Base-by-base conservation (phyloP, 2,113 vertebrate genomes). In the Romanogobio albipinnatus region DNA sequence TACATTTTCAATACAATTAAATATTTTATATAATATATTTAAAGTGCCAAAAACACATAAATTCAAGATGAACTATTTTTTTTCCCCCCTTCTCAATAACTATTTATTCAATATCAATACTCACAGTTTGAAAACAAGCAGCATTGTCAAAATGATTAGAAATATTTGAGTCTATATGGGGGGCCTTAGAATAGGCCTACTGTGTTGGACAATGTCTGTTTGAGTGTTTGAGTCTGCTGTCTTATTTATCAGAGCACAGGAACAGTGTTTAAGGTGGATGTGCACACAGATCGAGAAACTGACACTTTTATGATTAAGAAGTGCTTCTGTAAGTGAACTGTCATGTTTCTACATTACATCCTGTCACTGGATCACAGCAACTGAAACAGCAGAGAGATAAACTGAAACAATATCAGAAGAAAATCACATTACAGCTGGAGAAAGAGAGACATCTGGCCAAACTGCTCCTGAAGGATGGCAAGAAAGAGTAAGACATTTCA, bases 321-420 rank as follows among this genome's bases (percentile, higher is more conserved):
- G 62, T 66, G 45, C 64, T 22, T 66, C 43, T 51, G 19, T 66
- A 13, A 66, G 45, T 80, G 43, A 81, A 9, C 45, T 47, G 24
- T 66, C 61, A 33, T 49, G 39, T 81, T 22, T 66, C 24, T 51
- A 47, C 26, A 33, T 33, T 33, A 9, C 15, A 19, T 80, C 43
- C 14, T 51, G 43, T 81, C 78, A 29, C 45, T n/a, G 43, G 14
- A 64, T 80, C 39, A 80, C 87, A 97, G 97, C 97, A 98, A 96
- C 87, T 99, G 91, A 99, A 99, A 92, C 98, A 99, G 92, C 98
- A 99, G 92, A 93, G 97, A 85, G 98, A 99, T 92, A 96, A 97
- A 78, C 94, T 99, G 88, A 95, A 88, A 90, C 97, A 97, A 91
- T 98, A 97, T 89, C 96, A 97, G 91, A 96, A 94, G 93, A 94